phyloP scores from a whole-genome alignment of 2,113 vertebrate species.

The Alligator sinensis region DNA sequence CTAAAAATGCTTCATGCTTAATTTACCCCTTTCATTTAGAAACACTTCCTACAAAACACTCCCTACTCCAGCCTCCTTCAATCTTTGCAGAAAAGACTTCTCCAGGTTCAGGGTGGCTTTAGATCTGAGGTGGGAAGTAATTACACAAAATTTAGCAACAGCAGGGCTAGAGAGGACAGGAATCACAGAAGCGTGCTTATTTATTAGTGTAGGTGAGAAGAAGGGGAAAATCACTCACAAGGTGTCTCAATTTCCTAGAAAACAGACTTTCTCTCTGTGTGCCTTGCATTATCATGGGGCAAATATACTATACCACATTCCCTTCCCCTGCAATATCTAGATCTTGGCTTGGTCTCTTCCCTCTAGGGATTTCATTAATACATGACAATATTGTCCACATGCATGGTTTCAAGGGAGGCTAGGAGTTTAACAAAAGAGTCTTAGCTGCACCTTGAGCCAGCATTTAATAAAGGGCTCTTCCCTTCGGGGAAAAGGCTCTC shows the following conservation, averaged over 20 bases:
- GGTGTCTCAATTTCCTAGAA: not conserved
- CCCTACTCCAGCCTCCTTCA: not conserved
- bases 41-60: not conserved
- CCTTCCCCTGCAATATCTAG: not conserved
- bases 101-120: not conserved
- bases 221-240: not conserved
- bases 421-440: not conserved
- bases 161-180: not conserved
- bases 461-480: not conserved
- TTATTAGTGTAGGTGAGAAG: not conserved
- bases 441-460: not conserved
- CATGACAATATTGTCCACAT: not conserved
- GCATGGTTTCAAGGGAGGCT: not conserved
- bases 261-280: not conserved
- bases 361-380: slow-evolving; percentile 25
- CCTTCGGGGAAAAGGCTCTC: not conserved
- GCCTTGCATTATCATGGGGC: not conserved
- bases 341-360: not conserved
- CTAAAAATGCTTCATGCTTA: not conserved
- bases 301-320: not conserved
- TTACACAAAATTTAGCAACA: slow-evolving; percentile 3
- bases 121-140: not conserved
- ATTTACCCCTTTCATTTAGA: not conserved
- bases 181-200: not conserved
- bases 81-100: not conserved